Evolutionary conservation across 2,888 invertebrate genomes (phyloP), one percentile per base, ranked within the genome.

Genomic region (Pyrrhosoma nymphula): DNA sequence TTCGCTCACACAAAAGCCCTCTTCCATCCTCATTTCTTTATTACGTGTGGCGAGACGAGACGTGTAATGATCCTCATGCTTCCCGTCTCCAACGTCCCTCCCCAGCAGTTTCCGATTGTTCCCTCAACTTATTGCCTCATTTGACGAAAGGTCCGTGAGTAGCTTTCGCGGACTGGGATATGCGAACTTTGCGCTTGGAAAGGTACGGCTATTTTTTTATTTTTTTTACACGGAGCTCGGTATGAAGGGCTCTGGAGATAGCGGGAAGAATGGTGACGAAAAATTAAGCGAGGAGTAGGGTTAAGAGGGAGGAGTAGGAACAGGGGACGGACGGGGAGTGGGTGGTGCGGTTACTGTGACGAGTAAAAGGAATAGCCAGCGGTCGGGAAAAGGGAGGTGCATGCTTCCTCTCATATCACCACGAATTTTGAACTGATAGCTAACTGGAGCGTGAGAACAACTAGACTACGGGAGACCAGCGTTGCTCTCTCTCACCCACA

Each of bases 391-490:
- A 60, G 20, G 8, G 63, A 47, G 93, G 47, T 69, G 30, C 69
- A 47, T 8, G 47, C n/a, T 60, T 2, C 69, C 3, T 35, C 35
- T 82, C 82, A 82, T 82, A 82, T 82, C 82, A 16, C 82, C 82
- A 18, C 35, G 82, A 30, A 82, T 82, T 82, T 82, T 35, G 35
- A 82, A 35, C 82, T 82, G 82, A 82, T 82, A 82, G 82, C 82
- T 82, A 82, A 82, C 82, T 82, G 35, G 82, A 82, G 82, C 82
- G 82, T 82, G 82, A 82, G 82, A 18, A 82, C 82, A 82, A 82
- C 82, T 82, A 82, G 82, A 18, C 16, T 69, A 20, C 20, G 20
- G n/a, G 16, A 82, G 82, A 82, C 82, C 82, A 82, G 35, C 82
- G 82, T 82, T 82, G 14, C 82, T 30, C 30, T 35, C 82, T 1